Conservation (phyloP, 2,797 vertebrate genomes). For the Falco peregrinus region DNA sequence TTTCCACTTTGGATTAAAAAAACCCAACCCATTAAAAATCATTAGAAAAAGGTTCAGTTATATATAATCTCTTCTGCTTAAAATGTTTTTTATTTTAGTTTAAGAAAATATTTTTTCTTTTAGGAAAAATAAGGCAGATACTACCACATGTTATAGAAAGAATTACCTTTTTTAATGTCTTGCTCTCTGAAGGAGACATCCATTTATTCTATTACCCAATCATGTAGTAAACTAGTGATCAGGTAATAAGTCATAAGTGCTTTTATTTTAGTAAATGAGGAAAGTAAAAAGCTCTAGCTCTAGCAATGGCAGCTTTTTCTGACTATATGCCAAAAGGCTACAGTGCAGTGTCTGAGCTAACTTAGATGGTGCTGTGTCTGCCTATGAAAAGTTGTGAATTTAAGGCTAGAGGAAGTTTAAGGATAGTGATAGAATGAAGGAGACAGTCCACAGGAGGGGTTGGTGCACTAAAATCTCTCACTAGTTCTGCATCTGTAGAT, state of each 20-base stretch:
- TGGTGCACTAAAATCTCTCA: not conserved
- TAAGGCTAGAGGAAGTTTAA: not conserved
- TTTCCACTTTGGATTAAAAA: not conserved
- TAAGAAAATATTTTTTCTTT: not conserved
- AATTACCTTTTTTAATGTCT: not conserved
- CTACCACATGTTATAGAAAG: not conserved
- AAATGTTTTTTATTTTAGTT: not conserved
- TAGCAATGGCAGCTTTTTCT: not conserved
- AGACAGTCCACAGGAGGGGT: not conserved
- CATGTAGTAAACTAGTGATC: not conserved
- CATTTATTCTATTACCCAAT: not conserved
- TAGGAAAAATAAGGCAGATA: not conserved
- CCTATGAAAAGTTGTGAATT: not conserved
- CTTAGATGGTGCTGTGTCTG: not conserved
- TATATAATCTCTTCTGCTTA: not conserved
- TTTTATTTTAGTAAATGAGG: not conserved
- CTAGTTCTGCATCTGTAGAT: not conserved
- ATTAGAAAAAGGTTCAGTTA: not conserved
- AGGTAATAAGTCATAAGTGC: not conserved
- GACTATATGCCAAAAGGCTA: not conserved
- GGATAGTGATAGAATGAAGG: not conserved
- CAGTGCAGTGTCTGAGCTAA: not conserved
- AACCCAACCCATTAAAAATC: fast-evolving
- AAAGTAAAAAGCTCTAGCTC: not conserved
- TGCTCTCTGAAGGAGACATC: not conserved